Conservation (phyloP, 2,797 vertebrate genomes). For the Podargus strigoides region DNA sequence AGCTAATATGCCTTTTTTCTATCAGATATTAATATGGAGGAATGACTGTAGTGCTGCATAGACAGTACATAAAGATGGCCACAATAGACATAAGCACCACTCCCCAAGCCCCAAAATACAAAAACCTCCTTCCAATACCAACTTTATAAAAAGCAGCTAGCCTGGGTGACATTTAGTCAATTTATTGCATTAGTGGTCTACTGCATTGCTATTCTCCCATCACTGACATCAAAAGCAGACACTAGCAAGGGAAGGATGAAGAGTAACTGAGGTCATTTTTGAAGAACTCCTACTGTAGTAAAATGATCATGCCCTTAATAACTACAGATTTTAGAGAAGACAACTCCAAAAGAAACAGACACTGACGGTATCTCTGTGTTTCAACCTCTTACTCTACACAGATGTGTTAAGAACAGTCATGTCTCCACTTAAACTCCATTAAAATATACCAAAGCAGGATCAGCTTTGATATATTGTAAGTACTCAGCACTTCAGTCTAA, state of each 20-base stretch:
- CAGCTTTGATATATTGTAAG: slow-evolving; percentile 13
- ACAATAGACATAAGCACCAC: background rate
- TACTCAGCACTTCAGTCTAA: slow-evolving; percentile 35
- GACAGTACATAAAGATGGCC: background rate
- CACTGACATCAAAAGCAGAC: background rate
- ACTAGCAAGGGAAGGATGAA: background rate
- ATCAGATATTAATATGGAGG: background rate
- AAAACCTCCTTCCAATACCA: background rate
- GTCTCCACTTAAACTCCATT: background rate
- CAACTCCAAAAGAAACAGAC: slow-evolving; percentile 7
- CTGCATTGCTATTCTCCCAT: background rate
- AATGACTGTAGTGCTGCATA: background rate
- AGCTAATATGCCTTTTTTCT: background rate
- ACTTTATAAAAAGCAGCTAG: background rate
- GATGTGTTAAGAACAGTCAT: background rate
- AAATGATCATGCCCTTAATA: background rate
- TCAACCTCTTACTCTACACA: background rate
- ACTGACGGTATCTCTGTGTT: background rate
- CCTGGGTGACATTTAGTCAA: background rate
- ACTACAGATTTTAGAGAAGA: background rate
- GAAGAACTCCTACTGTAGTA: background rate
- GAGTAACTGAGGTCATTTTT: background rate
- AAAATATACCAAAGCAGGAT: slow-evolving; percentile 27
- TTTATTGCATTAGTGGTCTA: background rate
- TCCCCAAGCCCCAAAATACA: background rate